Conservation (phyloP, 1,140 invertebrate genomes). For the Maniola jurtina region DNA sequence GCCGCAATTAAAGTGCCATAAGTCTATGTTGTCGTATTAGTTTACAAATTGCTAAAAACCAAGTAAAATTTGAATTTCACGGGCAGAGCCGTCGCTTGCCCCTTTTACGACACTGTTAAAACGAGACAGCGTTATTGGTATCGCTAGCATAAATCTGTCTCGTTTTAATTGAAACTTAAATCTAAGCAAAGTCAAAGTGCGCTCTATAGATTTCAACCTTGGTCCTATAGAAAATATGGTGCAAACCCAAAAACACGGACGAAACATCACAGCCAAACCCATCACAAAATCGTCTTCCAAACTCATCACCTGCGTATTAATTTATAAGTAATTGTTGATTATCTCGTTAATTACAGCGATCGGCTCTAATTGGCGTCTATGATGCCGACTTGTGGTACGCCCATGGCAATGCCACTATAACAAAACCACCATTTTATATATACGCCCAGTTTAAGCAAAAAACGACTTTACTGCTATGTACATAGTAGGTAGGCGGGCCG, state of each 20-base stretch:
- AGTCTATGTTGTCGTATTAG: too few species aligned
- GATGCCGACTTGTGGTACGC: constrained; percentile 64
- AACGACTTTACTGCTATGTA: constrained; percentile 39
- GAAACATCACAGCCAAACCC: not conserved
- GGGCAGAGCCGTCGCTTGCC: too few species aligned
- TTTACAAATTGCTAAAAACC: too few species aligned
- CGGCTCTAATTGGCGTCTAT: constrained; percentile 70
- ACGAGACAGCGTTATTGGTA: too few species aligned
- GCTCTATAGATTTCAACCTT: not conserved
- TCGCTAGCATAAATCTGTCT: too few species aligned
- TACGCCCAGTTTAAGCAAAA: constrained; percentile 36
- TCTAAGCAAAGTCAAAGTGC: too few species aligned
- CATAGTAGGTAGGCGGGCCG: constrained; percentile 45
- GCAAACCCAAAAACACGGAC: not conserved
- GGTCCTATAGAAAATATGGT: not conserved
- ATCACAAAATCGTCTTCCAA: constrained; percentile 8
- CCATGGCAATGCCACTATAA: constrained; percentile 67
- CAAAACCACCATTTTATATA: constrained; percentile 46
- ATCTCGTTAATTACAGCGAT: constrained; percentile 60
- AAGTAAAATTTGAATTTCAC: too few species aligned
- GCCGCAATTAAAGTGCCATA: too few species aligned
- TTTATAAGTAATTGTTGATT: constrained; percentile 42
- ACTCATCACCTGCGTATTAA: constrained; percentile 12
- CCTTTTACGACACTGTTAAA: too few species aligned
- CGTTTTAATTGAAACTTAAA: too few species aligned